These are phyloP conservation scores for Clavelina lepadiformis DNA, from an alignment of 23 tunicate genomes.

Conservation along the genomic window DNA sequence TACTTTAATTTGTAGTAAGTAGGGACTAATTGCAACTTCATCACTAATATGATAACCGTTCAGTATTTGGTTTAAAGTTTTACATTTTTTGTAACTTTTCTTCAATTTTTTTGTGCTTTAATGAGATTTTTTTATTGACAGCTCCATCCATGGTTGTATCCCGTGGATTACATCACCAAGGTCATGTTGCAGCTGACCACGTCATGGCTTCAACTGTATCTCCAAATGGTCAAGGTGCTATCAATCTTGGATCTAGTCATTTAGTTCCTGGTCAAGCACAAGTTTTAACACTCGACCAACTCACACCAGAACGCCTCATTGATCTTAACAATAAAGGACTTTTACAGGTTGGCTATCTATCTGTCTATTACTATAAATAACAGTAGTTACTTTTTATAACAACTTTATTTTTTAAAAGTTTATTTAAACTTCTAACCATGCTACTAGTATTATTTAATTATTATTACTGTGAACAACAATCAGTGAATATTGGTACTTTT, in stretches of 20 bases:
- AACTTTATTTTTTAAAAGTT: no score
- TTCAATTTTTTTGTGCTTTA: not conserved
- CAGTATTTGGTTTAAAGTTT: not conserved
- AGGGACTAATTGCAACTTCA: no score
- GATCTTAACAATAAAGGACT: slow-evolving; percentile 76
- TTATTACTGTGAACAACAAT: no score
- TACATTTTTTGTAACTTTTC: not conserved
- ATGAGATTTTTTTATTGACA: not conserved
- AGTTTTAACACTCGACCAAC: slow-evolving; percentile 61
- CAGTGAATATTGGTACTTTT: no score
- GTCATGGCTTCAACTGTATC: slow-evolving; percentile 16
- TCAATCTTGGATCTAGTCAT: not conserved
- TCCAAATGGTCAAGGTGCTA: slow-evolving; percentile 5
- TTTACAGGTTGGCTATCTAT: slow-evolving; percentile 53
- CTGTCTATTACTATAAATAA: no score
- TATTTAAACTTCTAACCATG: no score
- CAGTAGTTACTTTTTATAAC: no score
- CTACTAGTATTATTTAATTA: no score
- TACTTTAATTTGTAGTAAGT: no score
- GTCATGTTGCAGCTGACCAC: slow-evolving; percentile 7
- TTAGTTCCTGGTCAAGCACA: slow-evolving; percentile 24
- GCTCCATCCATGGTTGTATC: slow-evolving; percentile 6
- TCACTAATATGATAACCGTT: no score
- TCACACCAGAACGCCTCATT: slow-evolving; percentile 64
- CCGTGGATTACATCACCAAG: not conserved